Evolutionary conservation across 2,888 invertebrate genomes (phyloP).

Genomic region (Amphipoea oculea): DNA sequence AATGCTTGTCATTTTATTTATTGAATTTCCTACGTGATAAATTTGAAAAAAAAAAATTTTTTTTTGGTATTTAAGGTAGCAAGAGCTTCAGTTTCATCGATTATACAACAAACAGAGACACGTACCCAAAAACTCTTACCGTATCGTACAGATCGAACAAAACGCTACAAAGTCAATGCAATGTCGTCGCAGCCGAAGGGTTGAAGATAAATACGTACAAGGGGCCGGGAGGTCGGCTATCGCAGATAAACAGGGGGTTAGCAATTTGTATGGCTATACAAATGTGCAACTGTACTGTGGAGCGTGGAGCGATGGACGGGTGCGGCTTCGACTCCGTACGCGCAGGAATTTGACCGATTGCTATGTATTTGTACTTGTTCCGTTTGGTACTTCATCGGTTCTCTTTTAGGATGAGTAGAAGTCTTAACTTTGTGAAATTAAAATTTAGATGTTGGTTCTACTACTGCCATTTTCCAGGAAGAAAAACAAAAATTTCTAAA

Average conservation of each 20-base stretch:
- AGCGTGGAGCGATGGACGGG: constrained; percentile 55
- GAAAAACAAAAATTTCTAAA: too few relatives aligned
- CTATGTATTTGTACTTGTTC: constrained; percentile 58
- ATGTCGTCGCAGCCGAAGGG: constrained; percentile 82
- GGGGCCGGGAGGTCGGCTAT: constrained; percentile 79
- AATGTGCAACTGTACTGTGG: constrained; percentile 77
- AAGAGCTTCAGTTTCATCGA: not conserved
- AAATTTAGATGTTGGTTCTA: not conserved
- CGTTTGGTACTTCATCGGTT: constrained; percentile 44
- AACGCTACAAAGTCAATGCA: constrained; percentile 86
- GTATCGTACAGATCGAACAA: constrained; percentile 77
- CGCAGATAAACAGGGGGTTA: constrained; percentile 87
- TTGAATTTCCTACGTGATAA: not conserved
- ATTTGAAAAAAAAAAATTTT: not conserved
- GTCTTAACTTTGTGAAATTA: not conserved
- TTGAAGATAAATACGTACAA: constrained; percentile 87
- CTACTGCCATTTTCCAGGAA: not conserved
- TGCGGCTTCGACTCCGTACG: constrained; percentile 61
- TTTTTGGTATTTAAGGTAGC: not conserved
- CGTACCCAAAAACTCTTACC: constrained; percentile 38
- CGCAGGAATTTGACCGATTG: constrained; percentile 64
- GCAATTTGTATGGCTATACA: constrained; percentile 88
- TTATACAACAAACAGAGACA: constrained; percentile 43
- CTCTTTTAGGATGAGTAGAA: constrained; percentile 3
- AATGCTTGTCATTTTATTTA: not conserved